phyloP scores from a whole-genome alignment of 2,113 vertebrate species.

The Passer montanus region DNA sequence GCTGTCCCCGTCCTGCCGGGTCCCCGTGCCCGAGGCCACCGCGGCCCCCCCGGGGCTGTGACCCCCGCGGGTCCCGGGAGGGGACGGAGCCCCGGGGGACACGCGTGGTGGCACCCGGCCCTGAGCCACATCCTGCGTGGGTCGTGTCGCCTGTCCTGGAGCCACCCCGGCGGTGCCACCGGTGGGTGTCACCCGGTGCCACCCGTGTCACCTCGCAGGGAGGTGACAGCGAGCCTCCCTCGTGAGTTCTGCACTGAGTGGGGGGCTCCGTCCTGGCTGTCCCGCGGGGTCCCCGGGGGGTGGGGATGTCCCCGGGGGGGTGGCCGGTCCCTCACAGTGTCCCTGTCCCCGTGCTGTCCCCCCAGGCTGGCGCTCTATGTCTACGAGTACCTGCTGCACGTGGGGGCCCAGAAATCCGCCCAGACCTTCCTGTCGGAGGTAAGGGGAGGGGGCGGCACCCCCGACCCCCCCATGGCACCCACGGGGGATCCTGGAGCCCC shows the following conservation, averaged over 20 bases:
- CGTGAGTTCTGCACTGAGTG: accelerated
- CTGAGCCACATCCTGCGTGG: background rate
- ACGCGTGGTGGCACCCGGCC: background rate
- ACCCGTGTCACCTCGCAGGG: background rate
- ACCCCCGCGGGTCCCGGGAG: background rate
- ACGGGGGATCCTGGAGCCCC: background rate
- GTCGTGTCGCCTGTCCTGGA: background rate
- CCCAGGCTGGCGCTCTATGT: slow-evolving; percentile 92
- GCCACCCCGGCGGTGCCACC: background rate
- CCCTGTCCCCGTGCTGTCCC: background rate
- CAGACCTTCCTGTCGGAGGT: slow-evolving; percentile 99
- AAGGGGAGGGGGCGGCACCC: background rate
- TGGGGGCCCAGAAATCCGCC: slow-evolving; percentile 97
- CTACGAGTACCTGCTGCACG: slow-evolving; percentile 96
- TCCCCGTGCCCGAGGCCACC: background rate
- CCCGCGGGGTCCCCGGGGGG: accelerated
- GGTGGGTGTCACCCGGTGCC: background rate
- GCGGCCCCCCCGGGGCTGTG: background rate
- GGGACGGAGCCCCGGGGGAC: background rate
- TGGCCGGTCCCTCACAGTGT: background rate
- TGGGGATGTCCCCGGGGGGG: background rate
- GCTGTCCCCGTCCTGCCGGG: background rate
- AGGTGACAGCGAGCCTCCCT: background rate
- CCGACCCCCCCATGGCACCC: background rate
- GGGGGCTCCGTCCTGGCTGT: background rate